phyloP scores from a whole-genome alignment of 2,888 invertebrate genomes.

The Liopterus haemorrhoidalis region DNA sequence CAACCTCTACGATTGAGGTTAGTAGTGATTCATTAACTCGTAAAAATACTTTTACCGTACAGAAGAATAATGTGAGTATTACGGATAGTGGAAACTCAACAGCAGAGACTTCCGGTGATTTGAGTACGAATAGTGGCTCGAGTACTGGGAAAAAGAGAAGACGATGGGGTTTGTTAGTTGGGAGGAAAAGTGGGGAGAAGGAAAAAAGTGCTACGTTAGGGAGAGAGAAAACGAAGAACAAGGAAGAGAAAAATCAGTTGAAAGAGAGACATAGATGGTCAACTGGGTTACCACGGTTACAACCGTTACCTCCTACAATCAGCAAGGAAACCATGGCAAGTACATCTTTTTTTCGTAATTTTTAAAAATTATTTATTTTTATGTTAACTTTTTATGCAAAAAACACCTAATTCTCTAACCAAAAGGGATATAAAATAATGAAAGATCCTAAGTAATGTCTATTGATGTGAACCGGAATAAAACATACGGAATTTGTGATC shows the following conservation, averaged over 20 bases:
- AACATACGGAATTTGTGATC: too few relatives aligned
- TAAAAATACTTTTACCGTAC: slow-evolving; percentile 17
- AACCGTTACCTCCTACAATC: slow-evolving; percentile 68
- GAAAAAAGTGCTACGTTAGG: slow-evolving; percentile 65
- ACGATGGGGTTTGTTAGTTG: slow-evolving; percentile 65
- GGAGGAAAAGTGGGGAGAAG: slow-evolving; percentile 53
- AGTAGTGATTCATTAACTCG: slow-evolving; percentile 18
- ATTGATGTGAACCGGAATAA: too few relatives aligned
- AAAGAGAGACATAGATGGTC: slow-evolving; percentile 64
- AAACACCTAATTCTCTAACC: too few relatives aligned
- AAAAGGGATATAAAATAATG: too few relatives aligned
- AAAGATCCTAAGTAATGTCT: too few relatives aligned
- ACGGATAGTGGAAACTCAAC: slow-evolving; percentile 25
- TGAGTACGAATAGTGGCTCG: slow-evolving; percentile 32
- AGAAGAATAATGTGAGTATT: slow-evolving; percentile 13
- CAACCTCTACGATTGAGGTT: too few relatives aligned
- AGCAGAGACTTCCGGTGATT: slow-evolving; percentile 29
- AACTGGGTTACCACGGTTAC: slow-evolving; percentile 62
- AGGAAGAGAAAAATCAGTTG: slow-evolving; percentile 45
- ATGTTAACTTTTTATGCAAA: too few relatives aligned
- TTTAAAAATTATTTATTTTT: slow-evolving; percentile 5
- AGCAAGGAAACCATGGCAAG: slow-evolving; percentile 75
- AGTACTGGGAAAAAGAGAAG: slow-evolving; percentile 50
- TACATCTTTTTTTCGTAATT: slow-evolving; percentile 24
- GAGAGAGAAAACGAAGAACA: slow-evolving; percentile 55